Percentiles rank a stretch among this genome's conserved stretches.
These are phyloP conservation scores for Pedetes capensis DNA, from an alignment of 2,113 vertebrate species.

Conservation along the genomic window DNA sequence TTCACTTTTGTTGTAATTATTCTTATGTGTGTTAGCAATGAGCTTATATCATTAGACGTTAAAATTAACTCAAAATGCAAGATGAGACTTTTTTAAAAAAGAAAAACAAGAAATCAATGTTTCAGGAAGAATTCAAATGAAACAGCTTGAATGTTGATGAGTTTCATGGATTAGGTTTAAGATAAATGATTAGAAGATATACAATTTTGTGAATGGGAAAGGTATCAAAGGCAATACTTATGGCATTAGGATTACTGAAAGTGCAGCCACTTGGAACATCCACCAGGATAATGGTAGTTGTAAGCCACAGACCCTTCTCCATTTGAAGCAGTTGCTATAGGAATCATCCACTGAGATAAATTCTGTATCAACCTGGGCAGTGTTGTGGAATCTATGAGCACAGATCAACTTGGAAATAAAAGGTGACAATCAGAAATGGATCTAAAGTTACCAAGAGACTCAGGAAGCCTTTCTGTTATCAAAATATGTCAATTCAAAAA, in stretches of 20 bases:
- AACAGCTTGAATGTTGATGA: neutral
- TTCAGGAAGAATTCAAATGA: constrained; percentile 29
- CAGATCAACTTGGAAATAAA: neutral
- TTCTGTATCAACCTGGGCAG: neutral
- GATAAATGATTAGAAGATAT: neutral
- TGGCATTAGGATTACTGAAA: neutral
- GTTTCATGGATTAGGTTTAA: neutral
- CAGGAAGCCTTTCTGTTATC: neutral
- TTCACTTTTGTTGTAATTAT: constrained; percentile 60
- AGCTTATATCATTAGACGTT: constrained; percentile 42
- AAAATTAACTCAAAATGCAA: constrained; percentile 58
- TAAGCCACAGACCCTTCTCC: neutral
- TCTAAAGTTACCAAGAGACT: neutral
- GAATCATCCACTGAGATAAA: neutral
- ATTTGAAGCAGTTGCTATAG: neutral
- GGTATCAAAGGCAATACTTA: neutral
- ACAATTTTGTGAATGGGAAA: neutral
- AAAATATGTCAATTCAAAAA: neutral
- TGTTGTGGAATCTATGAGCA: neutral
- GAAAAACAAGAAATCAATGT: constrained; percentile 6
- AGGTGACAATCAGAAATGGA: neutral
- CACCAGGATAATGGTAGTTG: neutral
- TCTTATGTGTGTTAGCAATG: constrained; percentile 39
- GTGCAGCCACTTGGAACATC: neutral
- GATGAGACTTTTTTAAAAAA: constrained; percentile 29